Evolutionary conservation across 2,797 vertebrate genomes (phyloP).

Genomic region (Neosilurus mollespiculum): DNA sequence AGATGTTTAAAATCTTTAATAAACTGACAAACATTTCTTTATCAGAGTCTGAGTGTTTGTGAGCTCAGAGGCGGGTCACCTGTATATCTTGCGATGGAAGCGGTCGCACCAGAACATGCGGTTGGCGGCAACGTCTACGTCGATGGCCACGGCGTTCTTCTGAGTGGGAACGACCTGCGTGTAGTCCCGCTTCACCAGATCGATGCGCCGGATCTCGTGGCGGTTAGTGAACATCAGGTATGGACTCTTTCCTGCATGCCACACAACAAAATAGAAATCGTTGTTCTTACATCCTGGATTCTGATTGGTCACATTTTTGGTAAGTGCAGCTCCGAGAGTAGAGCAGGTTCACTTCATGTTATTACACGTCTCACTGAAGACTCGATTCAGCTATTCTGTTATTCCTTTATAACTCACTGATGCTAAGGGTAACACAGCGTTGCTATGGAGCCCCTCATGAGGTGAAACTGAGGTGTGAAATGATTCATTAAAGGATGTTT

Average conservation of each 20-base stretch:
- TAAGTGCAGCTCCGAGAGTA: not conserved
- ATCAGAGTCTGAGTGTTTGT: not conserved
- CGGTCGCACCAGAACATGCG: constrained; percentile 96
- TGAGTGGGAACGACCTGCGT: constrained; percentile 91
- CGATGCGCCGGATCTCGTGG: constrained; percentile 92
- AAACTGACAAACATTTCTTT: not conserved
- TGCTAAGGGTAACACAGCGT: too few species aligned
- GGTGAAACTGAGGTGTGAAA: too few species aligned
- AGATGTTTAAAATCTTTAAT: not conserved
- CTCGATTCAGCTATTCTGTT: too few species aligned
- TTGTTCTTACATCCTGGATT: not conserved
- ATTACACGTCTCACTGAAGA: too few species aligned
- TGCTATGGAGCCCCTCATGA: too few species aligned
- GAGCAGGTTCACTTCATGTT: too few species aligned
- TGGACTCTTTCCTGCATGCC: constrained; percentile 82
- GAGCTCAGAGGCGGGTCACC: constrained; percentile 66
- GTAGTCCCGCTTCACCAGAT: constrained; percentile 91
- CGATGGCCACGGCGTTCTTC: constrained; percentile 92
- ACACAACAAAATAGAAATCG: not conserved
- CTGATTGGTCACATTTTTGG: not conserved
- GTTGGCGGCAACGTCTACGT: constrained; percentile 90
- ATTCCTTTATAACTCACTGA: too few species aligned
- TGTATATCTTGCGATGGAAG: constrained; percentile 94
- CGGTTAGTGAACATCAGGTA: constrained; percentile 96
- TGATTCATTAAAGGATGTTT: too few species aligned